Evolutionary conservation across 2,797 vertebrate species (phyloP).

Genomic region (Euthynnus affinis): DNA sequence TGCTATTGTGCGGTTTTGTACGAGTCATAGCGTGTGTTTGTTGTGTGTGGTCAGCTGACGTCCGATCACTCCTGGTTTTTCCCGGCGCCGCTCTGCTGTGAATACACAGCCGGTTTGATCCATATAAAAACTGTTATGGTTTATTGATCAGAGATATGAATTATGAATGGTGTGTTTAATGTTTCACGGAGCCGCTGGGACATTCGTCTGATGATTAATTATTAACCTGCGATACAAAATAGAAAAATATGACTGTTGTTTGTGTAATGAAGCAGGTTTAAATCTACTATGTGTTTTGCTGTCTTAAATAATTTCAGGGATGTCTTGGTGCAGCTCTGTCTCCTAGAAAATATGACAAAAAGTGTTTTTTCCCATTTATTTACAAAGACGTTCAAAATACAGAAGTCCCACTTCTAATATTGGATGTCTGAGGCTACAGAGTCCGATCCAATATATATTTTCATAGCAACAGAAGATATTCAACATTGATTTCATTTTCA

Average conservation of each 20-base stretch:
- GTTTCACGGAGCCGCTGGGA: constrained; percentile 41
- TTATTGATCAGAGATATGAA: constrained; percentile 59
- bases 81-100: not conserved
- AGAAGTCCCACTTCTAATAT: too few relatives aligned
- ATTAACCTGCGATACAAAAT: constrained; percentile 31
- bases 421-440: too few relatives aligned
- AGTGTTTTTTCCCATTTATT: too few relatives aligned
- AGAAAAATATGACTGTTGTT: constrained; percentile 8
- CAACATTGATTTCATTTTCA: too few relatives aligned
- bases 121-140: constrained; percentile 37
- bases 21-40: not conserved
- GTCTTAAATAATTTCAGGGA: not conserved
- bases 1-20: not conserved
- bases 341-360: too few relatives aligned
- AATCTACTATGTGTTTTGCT: not conserved
- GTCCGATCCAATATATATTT: too few relatives aligned
- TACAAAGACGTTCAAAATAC: too few relatives aligned
- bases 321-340: too few relatives aligned
- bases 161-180: constrained; percentile 46
- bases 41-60: not conserved
- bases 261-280: not conserved
- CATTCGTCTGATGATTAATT: constrained; percentile 20
- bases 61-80: constrained; percentile 14
- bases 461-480: too few relatives aligned
- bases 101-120: constrained; percentile 37